A percentile compares a stretch with the other conserved stretches of the same genome.
Conservation (phyloP, 2,113 vertebrate genomes). For the Corvus cornix region DNA sequence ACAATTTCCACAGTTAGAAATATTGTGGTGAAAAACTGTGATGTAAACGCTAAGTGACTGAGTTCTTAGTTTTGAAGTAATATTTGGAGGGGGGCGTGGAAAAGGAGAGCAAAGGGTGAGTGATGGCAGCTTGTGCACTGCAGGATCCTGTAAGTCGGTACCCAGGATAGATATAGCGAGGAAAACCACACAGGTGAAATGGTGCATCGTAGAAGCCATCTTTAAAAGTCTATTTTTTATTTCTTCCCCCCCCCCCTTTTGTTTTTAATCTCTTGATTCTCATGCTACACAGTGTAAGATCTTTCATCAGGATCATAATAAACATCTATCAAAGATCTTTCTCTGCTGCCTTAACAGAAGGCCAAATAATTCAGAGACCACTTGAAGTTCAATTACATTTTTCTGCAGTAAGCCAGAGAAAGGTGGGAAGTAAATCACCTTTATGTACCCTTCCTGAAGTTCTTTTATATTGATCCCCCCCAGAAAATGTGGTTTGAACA, state of each 20-base stretch:
- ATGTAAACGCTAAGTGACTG: not conserved
- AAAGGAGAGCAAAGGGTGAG: not conserved
- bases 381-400: slow-evolving; percentile 44
- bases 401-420: slow-evolving; percentile 39
- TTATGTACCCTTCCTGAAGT: slow-evolving; percentile 12
- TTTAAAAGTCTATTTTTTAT: not conserved
- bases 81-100: not conserved
- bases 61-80: not conserved
- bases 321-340: slow-evolving; percentile 7
- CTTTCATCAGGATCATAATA: slow-evolving; percentile 5
- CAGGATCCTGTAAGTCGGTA: not conserved
- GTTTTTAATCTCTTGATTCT: not conserved
- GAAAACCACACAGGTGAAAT: not conserved
- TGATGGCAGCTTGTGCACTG: not conserved
- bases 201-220: not conserved
- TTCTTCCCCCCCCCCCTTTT: not conserved
- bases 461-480: not conserved
- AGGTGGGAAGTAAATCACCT: slow-evolving; percentile 40
- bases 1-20: not conserved
- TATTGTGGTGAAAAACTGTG: not conserved
- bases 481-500: not conserved
- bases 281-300: not conserved
- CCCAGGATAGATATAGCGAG: not conserved
- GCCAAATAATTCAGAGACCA: slow-evolving; percentile 34
- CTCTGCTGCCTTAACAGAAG: not conserved